phyloP scores from a whole-genome alignment of 92 coral and sea anemone species.

The Porites lobata region DNA sequence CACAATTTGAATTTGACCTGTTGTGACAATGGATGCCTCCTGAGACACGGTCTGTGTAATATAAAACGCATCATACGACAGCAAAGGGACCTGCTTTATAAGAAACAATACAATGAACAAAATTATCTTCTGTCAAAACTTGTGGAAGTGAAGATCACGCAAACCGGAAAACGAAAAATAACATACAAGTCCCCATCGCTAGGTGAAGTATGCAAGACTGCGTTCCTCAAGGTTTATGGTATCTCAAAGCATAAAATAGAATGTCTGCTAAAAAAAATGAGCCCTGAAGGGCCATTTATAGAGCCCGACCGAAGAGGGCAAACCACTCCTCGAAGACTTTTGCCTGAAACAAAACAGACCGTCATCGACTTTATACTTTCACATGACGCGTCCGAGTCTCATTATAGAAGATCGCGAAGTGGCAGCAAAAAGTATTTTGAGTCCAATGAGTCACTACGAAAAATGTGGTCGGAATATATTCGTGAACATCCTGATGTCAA shows the following conservation, averaged over 20 bases:
- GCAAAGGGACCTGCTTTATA: constrained; percentile 1
- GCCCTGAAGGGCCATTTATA: neutral
- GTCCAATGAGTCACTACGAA: neutral
- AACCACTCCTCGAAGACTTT: neutral
- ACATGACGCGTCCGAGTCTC: neutral
- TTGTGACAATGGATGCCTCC: neutral
- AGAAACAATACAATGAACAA: constrained; percentile 2
- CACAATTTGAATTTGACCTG: neutral
- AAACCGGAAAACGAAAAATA: neutral
- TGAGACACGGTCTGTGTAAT: neutral
- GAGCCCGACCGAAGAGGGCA: constrained; percentile 5
- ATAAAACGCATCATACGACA: neutral
- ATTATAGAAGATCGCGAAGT: neutral
- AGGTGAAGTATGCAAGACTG: neutral
- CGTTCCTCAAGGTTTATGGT: neutral
- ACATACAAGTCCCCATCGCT: neutral
- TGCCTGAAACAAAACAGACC: neutral
- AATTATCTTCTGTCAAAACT: constrained; percentile 1
- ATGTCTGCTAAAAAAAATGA: neutral
- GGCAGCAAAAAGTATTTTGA: neutral
- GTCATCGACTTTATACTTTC: neutral
- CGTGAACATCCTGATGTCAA: neutral
- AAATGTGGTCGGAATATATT: neutral
- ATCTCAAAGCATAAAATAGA: neutral
- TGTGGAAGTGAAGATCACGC: neutral